Percentiles rank a stretch among this genome's conserved stretches.
phyloP scores from a whole-genome alignment of 2,797 vertebrate genomes.

The Chelon labrosus region DNA sequence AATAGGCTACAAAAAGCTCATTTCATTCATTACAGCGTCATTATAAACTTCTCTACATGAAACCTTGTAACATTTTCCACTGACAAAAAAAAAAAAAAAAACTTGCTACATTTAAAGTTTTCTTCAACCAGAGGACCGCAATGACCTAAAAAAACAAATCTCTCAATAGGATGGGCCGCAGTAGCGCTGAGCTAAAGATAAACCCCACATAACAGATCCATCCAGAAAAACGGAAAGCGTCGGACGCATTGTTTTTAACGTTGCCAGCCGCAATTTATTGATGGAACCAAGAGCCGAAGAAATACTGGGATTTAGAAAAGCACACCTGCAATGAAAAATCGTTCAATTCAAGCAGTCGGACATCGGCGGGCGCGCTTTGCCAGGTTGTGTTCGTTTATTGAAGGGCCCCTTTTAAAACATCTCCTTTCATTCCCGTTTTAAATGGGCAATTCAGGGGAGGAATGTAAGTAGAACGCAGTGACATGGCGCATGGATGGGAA shows the following conservation, averaged over 20 bases:
- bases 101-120: no score
- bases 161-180: background rate
- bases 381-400: slow-evolving; percentile 22
- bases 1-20: background rate
- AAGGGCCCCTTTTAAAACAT: slow-evolving; percentile 6
- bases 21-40: slow-evolving; percentile 12
- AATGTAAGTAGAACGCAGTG: background rate
- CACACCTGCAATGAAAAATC: slow-evolving; percentile 20
- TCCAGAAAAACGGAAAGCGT: background rate
- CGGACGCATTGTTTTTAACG: slow-evolving; percentile 2
- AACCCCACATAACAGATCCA: slow-evolving; percentile 2
- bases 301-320: slow-evolving; percentile 28
- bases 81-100: no score
- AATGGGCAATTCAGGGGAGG: slow-evolving; percentile 10
- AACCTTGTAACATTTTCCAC: background rate
- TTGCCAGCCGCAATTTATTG: slow-evolving; percentile 27
- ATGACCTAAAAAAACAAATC: background rate
- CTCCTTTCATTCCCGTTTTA: slow-evolving; percentile 7
- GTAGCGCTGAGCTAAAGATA: slow-evolving; percentile 11
- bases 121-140: background rate
- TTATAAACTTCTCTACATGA: slow-evolving; percentile 3
- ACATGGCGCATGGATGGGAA: slow-evolving; percentile 32
- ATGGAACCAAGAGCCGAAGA: slow-evolving; percentile 27
- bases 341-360: slow-evolving; percentile 15
- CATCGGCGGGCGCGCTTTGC: slow-evolving; percentile 2